phyloP scores from a whole-genome alignment of 2,113 vertebrate genomes.

The Coptodon rendalli region DNA sequence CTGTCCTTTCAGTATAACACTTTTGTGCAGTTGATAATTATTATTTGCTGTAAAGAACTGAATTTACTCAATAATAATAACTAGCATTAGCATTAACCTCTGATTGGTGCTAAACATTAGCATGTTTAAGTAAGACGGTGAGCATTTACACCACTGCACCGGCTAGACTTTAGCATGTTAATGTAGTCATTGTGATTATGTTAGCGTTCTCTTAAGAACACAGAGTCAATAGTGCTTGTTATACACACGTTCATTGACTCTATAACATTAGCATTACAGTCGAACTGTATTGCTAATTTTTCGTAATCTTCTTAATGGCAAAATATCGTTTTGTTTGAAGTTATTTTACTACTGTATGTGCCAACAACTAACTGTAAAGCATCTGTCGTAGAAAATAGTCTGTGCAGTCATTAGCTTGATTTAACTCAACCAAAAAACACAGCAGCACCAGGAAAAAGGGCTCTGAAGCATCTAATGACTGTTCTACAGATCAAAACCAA shows the following conservation, averaged over 20 bases:
- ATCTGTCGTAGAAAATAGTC: not conserved
- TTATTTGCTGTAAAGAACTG: not conserved
- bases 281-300: not conserved
- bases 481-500: not conserved
- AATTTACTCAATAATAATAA: not conserved
- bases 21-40: not conserved
- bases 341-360: not conserved
- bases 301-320: not conserved
- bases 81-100: not conserved
- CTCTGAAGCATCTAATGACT: not conserved
- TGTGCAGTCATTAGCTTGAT: not conserved
- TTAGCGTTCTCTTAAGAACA: not conserved
- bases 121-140: not conserved
- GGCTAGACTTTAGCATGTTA: not conserved
- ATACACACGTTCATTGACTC: not conserved
- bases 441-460: not conserved
- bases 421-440: not conserved
- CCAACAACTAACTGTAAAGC: not conserved
- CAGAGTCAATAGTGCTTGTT: not conserved
- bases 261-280: not conserved
- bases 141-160: not conserved
- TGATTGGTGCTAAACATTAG: not conserved
- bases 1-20: not conserved
- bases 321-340: not conserved
- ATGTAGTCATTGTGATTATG: not conserved